Evolutionary conservation across 1,140 invertebrate species (phyloP).

Genomic region (Sitobion miscanthi): DNA sequence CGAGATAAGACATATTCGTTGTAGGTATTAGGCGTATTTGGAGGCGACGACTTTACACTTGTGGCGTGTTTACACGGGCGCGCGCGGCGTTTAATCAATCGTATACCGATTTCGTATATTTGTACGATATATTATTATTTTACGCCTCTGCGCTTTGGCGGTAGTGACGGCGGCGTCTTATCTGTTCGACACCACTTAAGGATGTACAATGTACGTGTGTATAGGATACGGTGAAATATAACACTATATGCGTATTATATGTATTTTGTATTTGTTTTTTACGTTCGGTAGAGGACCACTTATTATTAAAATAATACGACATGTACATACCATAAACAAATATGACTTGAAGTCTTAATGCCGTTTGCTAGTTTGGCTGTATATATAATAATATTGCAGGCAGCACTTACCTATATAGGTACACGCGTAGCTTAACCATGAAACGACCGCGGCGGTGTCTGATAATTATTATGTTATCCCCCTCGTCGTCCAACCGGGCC

Average conservation of each 20-base stretch:
- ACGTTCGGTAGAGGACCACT: not conserved
- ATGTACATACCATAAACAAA: constrained; percentile 16
- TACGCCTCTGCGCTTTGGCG: not conserved
- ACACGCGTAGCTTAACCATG: not conserved
- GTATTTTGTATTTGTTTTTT: not conserved
- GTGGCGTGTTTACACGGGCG: not conserved
- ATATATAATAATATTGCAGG: not conserved
- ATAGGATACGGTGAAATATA: not conserved
- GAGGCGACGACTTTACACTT: not conserved
- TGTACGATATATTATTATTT: constrained; percentile 14
- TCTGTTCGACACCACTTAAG: not conserved
- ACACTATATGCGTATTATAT: not conserved
- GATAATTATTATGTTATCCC: not conserved
- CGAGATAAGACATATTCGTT: not conserved
- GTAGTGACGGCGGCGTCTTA: not conserved
- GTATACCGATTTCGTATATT: constrained; percentile 4
- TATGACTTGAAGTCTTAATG: not conserved
- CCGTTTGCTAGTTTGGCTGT: not conserved
- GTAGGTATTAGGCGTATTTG: not conserved
- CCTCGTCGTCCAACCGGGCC: not conserved
- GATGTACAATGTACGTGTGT: not conserved
- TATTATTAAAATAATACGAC: constrained; percentile 1
- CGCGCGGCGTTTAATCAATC: not conserved
- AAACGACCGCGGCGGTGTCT: not conserved
- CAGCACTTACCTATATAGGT: not conserved